Percentiles rank a stretch among this genome's conserved stretches.
These are phyloP conservation scores for Pantelozetes paolii DNA, from an alignment of 2,888 invertebrate genomes.

Conservation along the genomic window DNA sequence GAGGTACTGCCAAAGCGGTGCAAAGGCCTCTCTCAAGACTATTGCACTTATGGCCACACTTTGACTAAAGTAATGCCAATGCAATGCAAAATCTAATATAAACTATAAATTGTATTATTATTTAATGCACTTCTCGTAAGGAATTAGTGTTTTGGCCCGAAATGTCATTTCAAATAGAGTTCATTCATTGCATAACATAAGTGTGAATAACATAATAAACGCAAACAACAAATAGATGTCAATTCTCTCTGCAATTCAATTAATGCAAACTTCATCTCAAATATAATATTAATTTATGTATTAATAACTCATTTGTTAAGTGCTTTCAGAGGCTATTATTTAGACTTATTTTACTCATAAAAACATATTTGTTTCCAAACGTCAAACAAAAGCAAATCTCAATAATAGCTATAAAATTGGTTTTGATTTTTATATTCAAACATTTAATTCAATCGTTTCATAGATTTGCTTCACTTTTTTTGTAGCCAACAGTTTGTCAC, in stretches of 20 bases:
- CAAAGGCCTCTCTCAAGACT: slow-evolving; percentile 28
- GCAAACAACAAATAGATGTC: slow-evolving; percentile 32
- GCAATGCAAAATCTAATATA: neutral
- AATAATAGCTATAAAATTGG: no score
- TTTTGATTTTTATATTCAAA: no score
- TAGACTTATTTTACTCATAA: slow-evolving; percentile 11
- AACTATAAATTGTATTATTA: neutral
- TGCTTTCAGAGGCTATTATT: neutral
- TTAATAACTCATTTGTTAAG: slow-evolving; percentile 31
- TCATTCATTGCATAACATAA: slow-evolving; percentile 27
- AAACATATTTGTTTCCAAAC: neutral
- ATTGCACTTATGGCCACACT: slow-evolving; percentile 30
- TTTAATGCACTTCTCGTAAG: slow-evolving; percentile 5
- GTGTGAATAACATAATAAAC: slow-evolving; percentile 18
- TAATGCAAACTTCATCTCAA: neutral
- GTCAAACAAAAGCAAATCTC: neutral
- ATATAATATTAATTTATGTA: slow-evolving; percentile 29
- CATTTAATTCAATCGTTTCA: no score
- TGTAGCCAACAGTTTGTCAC: neutral
- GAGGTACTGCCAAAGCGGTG: neutral
- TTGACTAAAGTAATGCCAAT: neutral
- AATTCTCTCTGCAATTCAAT: slow-evolving; percentile 27
- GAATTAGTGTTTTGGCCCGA: neutral
- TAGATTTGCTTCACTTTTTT: neutral
- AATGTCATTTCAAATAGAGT: neutral